Base-by-base conservation (phyloP, 1,140 invertebrate genomes). In the Palaemon carinicauda region DNA sequence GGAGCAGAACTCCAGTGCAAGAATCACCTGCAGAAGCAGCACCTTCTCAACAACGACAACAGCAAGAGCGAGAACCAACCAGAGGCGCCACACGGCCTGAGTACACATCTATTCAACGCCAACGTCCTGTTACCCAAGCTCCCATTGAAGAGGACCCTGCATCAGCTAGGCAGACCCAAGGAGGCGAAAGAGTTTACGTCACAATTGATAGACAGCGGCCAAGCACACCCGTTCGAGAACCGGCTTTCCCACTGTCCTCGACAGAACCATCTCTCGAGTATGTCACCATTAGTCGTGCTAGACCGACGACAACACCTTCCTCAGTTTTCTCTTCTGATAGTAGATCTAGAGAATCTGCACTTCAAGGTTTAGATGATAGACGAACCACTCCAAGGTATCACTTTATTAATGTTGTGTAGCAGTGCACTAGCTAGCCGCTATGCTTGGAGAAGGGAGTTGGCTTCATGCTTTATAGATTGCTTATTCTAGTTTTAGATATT, bases 241-340 rank as follows among this genome's bases (percentile, higher is more conserved):
- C 15, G n/a, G 51, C 21, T n/a, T 50, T 19, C 19, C 31, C 15
- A 19, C 31, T 50, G 24, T 27, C 51, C 31, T 27, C 87, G 10
- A 81, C 82, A 17, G 82, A 89, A 31, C 71, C 82, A n/a, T 41
- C 73, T 29, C 83, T 88, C 56, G 60, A 89, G 86, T 89, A 89
- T 71, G 85, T 87, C 69, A 87, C 85, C 51, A 82, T 87, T 56
- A 29, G 10, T 19, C 85, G 85, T 33, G 15, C 52, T 50, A n/a
- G 85, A n/a, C n/a, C 51, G 31, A 84, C 27, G 31, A 65, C 31
- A n/a, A 33, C 54, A 21, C 71, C 54, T 50, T 51, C 69, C 31
- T 33, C 85, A 33, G n/a, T 29, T 65, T 69, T 78, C 17, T 77
- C 79, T 56, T 21, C 71, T n/a, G 29, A 73, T 75, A 56, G 71